Evolutionary conservation across 2,113 vertebrate species (phyloP).

Genomic region (Hydropotes inermis): DNA sequence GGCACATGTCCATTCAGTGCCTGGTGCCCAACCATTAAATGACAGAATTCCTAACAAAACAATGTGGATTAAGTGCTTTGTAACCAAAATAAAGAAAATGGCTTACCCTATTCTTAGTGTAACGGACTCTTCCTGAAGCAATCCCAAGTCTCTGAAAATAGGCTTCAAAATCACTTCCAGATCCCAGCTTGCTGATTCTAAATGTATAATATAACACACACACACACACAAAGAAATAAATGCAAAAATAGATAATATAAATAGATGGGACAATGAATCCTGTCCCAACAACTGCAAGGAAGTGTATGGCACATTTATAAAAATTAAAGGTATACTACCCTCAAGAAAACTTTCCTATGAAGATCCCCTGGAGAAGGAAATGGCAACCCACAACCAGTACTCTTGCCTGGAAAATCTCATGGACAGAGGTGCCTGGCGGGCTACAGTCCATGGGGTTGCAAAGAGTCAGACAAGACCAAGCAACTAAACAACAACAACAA

Average conservation of each 20-base stretch:
- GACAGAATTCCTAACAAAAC: neutral
- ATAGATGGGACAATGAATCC: neutral
- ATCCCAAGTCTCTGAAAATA: conserved; percentile 96
- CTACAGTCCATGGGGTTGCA: neutral
- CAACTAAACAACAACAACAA: neutral
- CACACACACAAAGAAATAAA: neutral
- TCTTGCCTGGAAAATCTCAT: neutral
- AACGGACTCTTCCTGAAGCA: conserved; percentile 91
- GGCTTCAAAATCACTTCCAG: conserved; percentile 97
- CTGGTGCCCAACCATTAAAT: neutral
- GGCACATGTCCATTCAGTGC: neutral
- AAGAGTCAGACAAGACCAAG: neutral
- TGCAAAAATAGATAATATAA: neutral
- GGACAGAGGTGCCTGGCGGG: fast-evolving
- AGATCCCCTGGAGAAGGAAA: neutral
- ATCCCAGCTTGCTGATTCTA: conserved; percentile 97
- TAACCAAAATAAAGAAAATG: neutral
- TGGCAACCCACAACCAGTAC: neutral
- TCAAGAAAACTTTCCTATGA: neutral
- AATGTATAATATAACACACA: neutral
- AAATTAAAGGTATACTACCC: neutral
- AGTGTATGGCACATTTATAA: neutral
- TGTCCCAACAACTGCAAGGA: neutral
- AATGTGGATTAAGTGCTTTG: neutral
- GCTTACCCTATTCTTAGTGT: conserved; percentile 93